A percentile compares a stretch with the other conserved stretches of the same genome.
Evolutionary conservation across 2,888 invertebrate genomes (phyloP).

Genomic region (Atrina japonica): DNA sequence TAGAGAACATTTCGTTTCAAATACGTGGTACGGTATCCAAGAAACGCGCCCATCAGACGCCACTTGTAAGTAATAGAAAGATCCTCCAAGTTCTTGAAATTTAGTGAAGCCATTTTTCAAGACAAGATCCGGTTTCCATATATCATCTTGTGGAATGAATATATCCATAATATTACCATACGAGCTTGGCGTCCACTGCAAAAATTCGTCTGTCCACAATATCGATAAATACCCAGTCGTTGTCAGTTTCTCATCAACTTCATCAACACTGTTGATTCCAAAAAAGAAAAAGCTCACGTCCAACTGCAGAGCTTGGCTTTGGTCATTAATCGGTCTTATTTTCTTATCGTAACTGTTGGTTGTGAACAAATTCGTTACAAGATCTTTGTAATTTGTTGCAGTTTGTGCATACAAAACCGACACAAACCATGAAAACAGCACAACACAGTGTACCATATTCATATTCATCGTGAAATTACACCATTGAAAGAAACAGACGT

Average conservation of each 20-base stretch:
- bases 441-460: too few relatives aligned
- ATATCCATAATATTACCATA: slow-evolving; percentile 46
- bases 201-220: slow-evolving; percentile 50
- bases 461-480: too few relatives aligned
- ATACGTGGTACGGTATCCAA: slow-evolving; percentile 56
- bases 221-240: slow-evolving; percentile 51
- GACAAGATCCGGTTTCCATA: slow-evolving; percentile 62
- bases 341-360: slow-evolving; percentile 19
- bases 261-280: slow-evolving; percentile 50
- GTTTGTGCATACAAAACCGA: slow-evolving; percentile 4
- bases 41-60: slow-evolving; percentile 29
- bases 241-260: slow-evolving; percentile 53
- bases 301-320: slow-evolving; percentile 24
- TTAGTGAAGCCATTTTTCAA: slow-evolving; percentile 55
- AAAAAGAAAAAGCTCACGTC: slow-evolving; percentile 48
- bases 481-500: too few relatives aligned
- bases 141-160: slow-evolving; percentile 44
- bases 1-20: slow-evolving; percentile 53
- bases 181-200: slow-evolving; percentile 47
- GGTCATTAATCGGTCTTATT: slow-evolving; percentile 16
- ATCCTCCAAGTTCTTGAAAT: slow-evolving; percentile 50
- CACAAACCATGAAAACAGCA: not conserved
- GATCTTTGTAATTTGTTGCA: slow-evolving; percentile 6
- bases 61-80: slow-evolving; percentile 42
- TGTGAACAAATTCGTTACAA: slow-evolving; percentile 7